These are phyloP conservation scores for Amblyopsis hoosieri DNA, from an alignment of 2,797 vertebrate genomes.

Conservation along the genomic window DNA sequence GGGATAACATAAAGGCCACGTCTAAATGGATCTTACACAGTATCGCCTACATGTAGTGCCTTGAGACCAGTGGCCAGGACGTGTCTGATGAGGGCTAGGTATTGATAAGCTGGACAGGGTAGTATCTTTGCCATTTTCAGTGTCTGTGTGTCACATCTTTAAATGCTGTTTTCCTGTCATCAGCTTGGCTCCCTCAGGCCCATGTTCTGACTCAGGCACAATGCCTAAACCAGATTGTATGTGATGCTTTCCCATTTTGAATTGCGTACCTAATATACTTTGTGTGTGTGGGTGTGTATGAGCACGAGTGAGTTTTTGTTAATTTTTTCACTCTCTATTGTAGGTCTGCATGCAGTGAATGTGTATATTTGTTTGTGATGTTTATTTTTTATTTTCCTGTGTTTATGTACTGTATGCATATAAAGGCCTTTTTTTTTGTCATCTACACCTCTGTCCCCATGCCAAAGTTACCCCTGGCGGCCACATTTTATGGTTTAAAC, in stretches of 20 bases:
- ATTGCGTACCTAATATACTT: constrained; percentile 53
- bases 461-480: constrained; percentile 69
- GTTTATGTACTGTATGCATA: constrained; percentile 70
- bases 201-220: constrained; percentile 70
- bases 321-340: constrained; percentile 49
- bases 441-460: constrained; percentile 60
- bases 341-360: constrained; percentile 71
- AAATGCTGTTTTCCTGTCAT: constrained; percentile 60
- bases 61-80: constrained; percentile 66
- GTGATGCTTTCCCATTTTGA: constrained; percentile 55
- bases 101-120: constrained; percentile 49
- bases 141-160: constrained; percentile 47
- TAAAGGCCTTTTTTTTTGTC: constrained; percentile 61
- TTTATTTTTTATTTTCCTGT: constrained; percentile 50
- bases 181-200: constrained; percentile 62
- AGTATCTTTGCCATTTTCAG: constrained; percentile 53
- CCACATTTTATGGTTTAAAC: constrained; percentile 52
- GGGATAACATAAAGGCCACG: constrained; percentile 43
- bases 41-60: constrained; percentile 74
- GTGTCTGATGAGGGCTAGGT: constrained; percentile 39
- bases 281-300: constrained; percentile 15
- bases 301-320: constrained; percentile 14
- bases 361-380: constrained; percentile 57
- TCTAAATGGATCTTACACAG: constrained; percentile 62
- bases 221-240: constrained; percentile 70